Conservation (phyloP, 2,113 vertebrate genomes). For the Mesocricetus auratus region DNA sequence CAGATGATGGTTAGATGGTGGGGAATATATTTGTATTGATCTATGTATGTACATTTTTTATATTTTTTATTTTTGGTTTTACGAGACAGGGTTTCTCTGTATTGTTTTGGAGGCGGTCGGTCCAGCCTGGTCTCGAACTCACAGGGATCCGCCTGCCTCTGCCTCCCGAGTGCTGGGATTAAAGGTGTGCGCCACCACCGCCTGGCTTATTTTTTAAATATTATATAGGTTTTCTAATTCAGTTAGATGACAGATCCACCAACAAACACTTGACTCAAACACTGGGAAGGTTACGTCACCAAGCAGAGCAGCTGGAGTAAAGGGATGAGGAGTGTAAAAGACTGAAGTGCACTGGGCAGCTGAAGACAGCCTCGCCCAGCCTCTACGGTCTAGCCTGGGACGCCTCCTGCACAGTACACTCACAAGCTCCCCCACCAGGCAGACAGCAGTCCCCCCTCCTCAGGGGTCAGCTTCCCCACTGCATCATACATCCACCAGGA, state of each 20-base stretch:
- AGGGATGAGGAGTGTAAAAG: neutral
- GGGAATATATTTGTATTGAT: neutral
- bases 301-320: neutral
- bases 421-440: neutral
- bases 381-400: neutral
- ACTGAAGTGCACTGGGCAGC: neutral
- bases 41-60: too few species aligned
- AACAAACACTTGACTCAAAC: constrained; percentile 52
- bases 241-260: neutral
- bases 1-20: neutral
- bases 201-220: neutral
- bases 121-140: too few species aligned
- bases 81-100: too few species aligned
- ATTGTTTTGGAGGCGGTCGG: too few species aligned
- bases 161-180: too few species aligned
- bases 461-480: neutral
- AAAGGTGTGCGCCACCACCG: too few species aligned
- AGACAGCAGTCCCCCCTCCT: neutral
- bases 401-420: neutral
- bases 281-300: neutral
- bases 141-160: too few species aligned
- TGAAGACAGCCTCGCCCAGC: neutral
- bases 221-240: neutral
- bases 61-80: too few species aligned
- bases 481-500: neutral